Base-by-base conservation (phyloP, 2,797 vertebrate species). In the Simalia tracyae region DNA sequence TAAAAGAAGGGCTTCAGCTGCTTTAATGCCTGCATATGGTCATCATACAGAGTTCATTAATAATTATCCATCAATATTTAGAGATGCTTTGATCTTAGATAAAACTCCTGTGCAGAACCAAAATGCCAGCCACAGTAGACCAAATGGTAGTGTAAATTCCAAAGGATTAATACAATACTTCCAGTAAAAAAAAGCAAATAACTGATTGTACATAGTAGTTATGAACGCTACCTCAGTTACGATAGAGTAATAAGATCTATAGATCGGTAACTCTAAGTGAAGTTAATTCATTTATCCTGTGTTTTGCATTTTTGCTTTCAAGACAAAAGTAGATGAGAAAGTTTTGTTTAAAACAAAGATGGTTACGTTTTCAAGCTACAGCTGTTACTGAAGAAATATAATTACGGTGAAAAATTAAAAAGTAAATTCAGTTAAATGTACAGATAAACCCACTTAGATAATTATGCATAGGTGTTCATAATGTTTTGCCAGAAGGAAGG, bases 181-280 rank as follows among this genome's bases (percentile, higher is more conserved):
- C 96, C 96, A 90, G 42, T 92, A 89, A 94, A 94, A 96, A 95
- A 96, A 46, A 81, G 36, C 42, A 24, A 95, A 95, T 96, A 96
- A 94, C 93, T 0, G 96, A 95, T 96, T 94, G 96, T 95, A 97
- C 90, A 97, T 95, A 96, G 95, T 97, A 94, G 95, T 97, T 97
- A 96, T 96, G 96, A 97, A 97, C 96, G 97, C 97, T 98, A 98
- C 97, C 97, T 98, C 97, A 97, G 95, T 97, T 97, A 96, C 95
- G 86, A 93, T 94, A 97, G 96, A 97, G 63, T 97, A 88, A 42
- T 95, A 93, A 96, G 95, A 96, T 95, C 95, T 97, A 96, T 97
- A 96, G 96, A 97, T 96, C 96, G 95, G 92, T 95, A 94, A 92
- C 91, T 96, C 90, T 94, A 96, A 91, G 60, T 95, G 94, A 94